Evolutionary conservation across 2,113 vertebrate species (phyloP).

Genomic region (Oreochromis niloticus): DNA sequence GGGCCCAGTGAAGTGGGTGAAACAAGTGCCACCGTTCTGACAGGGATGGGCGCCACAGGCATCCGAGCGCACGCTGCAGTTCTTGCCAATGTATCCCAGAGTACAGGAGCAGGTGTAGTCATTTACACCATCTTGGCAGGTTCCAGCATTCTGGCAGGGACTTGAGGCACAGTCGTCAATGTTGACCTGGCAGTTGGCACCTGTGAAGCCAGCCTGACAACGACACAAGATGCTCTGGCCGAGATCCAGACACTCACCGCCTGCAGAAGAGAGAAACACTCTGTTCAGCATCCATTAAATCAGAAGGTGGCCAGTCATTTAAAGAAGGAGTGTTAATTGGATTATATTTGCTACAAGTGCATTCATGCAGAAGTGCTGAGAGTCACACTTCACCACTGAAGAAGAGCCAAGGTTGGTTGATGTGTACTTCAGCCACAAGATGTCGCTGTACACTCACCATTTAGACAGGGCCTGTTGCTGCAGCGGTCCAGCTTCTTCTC

Average conservation of each 20-base stretch:
- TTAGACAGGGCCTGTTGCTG: constrained; percentile 79
- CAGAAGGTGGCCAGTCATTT: not conserved
- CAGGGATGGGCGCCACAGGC: constrained; percentile 80
- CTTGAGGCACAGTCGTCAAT: constrained; percentile 85
- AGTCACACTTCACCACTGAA: not conserved
- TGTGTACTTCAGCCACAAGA: constrained; percentile 29
- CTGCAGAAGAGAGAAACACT: constrained; percentile 70
- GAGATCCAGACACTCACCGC: constrained; percentile 90
- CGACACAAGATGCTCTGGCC: constrained; percentile 90
- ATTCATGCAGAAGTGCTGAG: not conserved
- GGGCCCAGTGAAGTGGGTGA: constrained; percentile 84
- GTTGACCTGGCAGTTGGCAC: constrained; percentile 86
- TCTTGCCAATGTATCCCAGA: constrained; percentile 81
- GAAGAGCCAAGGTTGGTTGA: not conserved
- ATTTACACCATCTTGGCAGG: constrained; percentile 83
- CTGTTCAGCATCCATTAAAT: constrained; percentile 5
- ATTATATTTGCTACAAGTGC: not conserved
- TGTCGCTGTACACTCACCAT: constrained; percentile 55
- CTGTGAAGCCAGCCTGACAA: constrained; percentile 84
- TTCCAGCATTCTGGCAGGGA: constrained; percentile 90
- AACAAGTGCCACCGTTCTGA: constrained; percentile 83
- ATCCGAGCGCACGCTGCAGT: constrained; percentile 79
- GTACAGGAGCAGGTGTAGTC: constrained; percentile 85
- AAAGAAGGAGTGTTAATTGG: not conserved
- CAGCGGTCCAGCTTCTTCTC: constrained; percentile 90